phyloP scores from a whole-genome alignment of 2,797 vertebrate genomes.

The Sebastes steindachneri region DNA sequence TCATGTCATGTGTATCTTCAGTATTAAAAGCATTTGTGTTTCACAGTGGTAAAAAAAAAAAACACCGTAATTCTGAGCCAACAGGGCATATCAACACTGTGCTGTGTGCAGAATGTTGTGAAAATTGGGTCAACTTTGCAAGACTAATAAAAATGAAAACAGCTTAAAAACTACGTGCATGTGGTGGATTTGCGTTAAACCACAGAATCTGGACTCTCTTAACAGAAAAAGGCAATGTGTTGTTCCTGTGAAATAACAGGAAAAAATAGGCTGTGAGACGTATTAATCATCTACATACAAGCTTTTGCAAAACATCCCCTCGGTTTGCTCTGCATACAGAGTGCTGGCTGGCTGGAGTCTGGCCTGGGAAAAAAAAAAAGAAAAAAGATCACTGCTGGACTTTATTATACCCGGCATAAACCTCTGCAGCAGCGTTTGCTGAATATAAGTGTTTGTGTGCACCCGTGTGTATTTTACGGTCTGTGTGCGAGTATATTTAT shows the following conservation, averaged over 20 bases:
- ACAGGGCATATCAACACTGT: background rate
- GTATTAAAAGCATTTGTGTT: background rate
- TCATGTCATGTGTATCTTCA: background rate
- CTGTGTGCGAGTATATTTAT: slow-evolving; percentile 1
- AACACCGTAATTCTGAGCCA: background rate
- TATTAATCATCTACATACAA: slow-evolving; percentile 13
- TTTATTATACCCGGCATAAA: slow-evolving; percentile 14
- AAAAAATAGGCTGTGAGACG: background rate
- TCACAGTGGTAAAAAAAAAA: background rate
- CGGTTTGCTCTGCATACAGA: background rate
- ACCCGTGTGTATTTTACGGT: background rate
- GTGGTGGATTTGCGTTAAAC: background rate
- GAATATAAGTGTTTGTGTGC: background rate
- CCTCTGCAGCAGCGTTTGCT: background rate
- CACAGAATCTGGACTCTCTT: background rate
- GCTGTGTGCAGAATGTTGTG: background rate
- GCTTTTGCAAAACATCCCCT: background rate
- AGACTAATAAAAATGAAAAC: background rate
- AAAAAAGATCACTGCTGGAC: background rate
- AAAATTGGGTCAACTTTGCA: slow-evolving; percentile 11
- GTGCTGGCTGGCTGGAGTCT: background rate
- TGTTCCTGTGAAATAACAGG: background rate
- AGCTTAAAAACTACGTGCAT: background rate
- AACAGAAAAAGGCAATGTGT: background rate
- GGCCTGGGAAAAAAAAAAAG: background rate